Conservation (phyloP, 2,113 vertebrate genomes). For the Micronisus gabar region DNA sequence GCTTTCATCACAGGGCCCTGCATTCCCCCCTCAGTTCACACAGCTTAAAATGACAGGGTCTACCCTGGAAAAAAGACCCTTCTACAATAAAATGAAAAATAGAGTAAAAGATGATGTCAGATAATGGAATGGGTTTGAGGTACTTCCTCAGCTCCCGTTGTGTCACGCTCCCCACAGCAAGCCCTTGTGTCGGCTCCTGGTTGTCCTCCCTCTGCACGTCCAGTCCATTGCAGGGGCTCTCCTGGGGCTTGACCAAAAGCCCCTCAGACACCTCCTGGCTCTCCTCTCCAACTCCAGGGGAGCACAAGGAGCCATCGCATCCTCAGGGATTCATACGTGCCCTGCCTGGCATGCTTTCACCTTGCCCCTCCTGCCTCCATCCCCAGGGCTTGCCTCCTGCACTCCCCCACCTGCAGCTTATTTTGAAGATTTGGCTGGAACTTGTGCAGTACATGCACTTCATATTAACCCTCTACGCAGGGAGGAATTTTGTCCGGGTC, state of each 20-base stretch:
- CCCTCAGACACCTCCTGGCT: not conserved
- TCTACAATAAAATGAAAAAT: not conserved
- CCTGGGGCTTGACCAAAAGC: not conserved
- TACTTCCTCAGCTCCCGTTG: not conserved
- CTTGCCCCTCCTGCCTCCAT: not conserved
- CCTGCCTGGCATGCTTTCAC: not conserved
- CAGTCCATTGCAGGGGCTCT: not conserved
- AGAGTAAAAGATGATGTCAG: not conserved
- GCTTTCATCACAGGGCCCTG: not conserved
- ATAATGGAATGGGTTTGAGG: not conserved
- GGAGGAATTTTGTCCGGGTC: not conserved
- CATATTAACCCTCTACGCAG: not conserved
- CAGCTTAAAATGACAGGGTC: not conserved
- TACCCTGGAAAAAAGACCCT: not conserved
- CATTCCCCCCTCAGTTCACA: not conserved
- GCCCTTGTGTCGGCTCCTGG: accelerated
- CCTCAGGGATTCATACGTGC: accelerated
- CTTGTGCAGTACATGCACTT: not conserved
- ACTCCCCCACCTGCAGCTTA: not conserved
- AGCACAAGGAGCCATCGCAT: not conserved
- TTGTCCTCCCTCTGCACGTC: not conserved
- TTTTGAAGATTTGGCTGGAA: not conserved
- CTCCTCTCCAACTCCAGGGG: not conserved
- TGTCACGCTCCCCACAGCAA: not conserved
- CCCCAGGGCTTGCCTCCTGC: not conserved